Conservation (phyloP, 1,140 invertebrate genomes). For the Trinorchestia longiramus region DNA sequence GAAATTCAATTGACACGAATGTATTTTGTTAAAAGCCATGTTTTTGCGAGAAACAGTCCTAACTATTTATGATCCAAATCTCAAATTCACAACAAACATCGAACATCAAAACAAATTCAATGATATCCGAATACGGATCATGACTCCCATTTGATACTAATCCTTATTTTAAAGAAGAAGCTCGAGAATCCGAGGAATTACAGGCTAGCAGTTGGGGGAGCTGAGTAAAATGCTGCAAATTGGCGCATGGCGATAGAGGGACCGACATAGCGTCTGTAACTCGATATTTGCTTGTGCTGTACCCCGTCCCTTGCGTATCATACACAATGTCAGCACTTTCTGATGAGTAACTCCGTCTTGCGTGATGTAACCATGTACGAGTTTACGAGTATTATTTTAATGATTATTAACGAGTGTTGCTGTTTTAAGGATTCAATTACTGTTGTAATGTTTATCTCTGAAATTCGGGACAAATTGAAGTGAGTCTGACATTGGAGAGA, state of each 20-base stretch:
- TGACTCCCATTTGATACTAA: slow-evolving; percentile 26
- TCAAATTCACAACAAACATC: not conserved
- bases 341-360: not conserved
- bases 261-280: not conserved
- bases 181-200: slow-evolving; percentile 31
- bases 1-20: not conserved
- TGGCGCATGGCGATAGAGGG: slow-evolving; percentile 11
- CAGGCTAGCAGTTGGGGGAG: slow-evolving; percentile 35
- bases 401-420: not conserved
- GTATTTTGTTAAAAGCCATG: not conserved
- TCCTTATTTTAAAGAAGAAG: slow-evolving; percentile 23
- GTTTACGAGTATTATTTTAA: not conserved
- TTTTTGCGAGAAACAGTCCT: not conserved
- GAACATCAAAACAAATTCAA: not conserved
- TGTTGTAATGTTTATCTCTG: too few species aligned
- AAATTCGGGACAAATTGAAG: too few species aligned
- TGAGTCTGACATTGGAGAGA: too few species aligned
- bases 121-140: not conserved
- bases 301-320: not conserved
- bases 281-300: not conserved
- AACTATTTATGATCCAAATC: not conserved
- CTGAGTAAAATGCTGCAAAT: not conserved
- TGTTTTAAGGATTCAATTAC: not conserved
- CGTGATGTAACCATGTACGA: not conserved
- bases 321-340: not conserved